These are phyloP conservation scores for Arctia plantaginis DNA, from an alignment of 2,888 invertebrate species.

Conservation along the genomic window DNA sequence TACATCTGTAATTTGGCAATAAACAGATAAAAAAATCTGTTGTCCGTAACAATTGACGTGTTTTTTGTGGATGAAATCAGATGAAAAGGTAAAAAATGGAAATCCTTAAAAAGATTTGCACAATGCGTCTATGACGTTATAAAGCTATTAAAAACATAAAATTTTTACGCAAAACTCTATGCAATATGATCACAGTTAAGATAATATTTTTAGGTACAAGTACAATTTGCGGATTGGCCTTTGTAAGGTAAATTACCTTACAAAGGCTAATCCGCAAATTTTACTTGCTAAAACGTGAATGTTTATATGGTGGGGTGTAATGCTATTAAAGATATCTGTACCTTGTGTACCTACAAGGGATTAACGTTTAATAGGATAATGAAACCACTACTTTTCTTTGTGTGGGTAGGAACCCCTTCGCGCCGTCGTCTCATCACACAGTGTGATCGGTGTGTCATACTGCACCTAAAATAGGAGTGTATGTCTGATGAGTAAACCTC, in stretches of 20 bases:
- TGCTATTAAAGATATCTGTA: no score
- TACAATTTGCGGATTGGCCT: background rate
- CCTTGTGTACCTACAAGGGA: no score
- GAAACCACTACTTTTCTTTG: no score
- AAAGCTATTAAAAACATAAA: constrained; percentile 54
- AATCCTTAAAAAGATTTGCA: constrained; percentile 54
- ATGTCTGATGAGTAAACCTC: no score
- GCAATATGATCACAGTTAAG: constrained; percentile 15
- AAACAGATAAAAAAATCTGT: constrained; percentile 52
- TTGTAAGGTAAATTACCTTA: background rate
- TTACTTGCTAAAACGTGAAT: background rate
- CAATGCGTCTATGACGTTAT: constrained; percentile 55
- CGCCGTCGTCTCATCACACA: background rate
- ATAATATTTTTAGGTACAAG: background rate
- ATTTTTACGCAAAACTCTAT: constrained; percentile 41
- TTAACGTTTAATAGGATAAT: no score
- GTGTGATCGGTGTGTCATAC: background rate
- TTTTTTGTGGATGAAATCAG: constrained; percentile 14
- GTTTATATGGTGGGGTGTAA: no score
- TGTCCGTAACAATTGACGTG: constrained; percentile 41
- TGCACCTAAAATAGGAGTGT: background rate
- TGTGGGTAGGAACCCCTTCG: no score
- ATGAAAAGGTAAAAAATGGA: constrained; percentile 35
- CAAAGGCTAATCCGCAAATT: no score
- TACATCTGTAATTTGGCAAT: constrained; percentile 43